Percentiles rank a stretch among this genome's conserved stretches.
phyloP scores from a whole-genome alignment of 1,140 invertebrate species.

The Mizuhopecten yessoensis region DNA sequence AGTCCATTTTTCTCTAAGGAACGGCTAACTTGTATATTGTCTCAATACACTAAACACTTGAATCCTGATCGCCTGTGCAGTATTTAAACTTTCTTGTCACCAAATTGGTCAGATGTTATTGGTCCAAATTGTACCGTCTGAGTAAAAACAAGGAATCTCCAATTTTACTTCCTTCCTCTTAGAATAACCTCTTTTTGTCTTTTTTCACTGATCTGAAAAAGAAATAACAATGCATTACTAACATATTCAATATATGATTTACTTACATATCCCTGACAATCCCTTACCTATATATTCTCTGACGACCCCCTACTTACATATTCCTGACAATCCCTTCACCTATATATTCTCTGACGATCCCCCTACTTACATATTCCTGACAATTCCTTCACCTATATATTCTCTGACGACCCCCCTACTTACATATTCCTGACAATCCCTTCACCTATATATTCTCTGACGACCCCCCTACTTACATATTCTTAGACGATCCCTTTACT shows the following conservation, averaged over 20 bases:
- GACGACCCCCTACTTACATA: constrained; percentile 37
- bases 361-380: background rate
- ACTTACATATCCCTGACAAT: background rate
- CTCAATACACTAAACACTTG: background rate
- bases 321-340: background rate
- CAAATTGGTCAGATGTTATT: background rate
- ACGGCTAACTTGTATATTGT: background rate
- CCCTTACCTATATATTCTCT: background rate
- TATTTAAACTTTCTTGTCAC: background rate
- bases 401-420: background rate
- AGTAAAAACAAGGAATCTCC: background rate
- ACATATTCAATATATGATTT: no score
- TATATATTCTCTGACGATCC: no score
- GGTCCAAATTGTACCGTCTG: constrained; percentile 1
- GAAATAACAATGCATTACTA: constrained; percentile 42
- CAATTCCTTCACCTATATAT: background rate
- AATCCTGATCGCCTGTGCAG: background rate
- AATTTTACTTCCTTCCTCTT: background rate
- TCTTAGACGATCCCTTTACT: background rate
- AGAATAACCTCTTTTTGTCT: constrained; percentile 71
- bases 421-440: constrained; percentile 38
- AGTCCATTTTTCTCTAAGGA: no score
- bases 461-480: background rate
- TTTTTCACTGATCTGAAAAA: constrained; percentile 68
- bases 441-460: constrained; percentile 51